Percentiles rank a stretch among this genome's conserved stretches.
These are phyloP conservation scores for Dynastes maya DNA, from an alignment of 2,888 invertebrate genomes.

Conservation along the genomic window DNA sequence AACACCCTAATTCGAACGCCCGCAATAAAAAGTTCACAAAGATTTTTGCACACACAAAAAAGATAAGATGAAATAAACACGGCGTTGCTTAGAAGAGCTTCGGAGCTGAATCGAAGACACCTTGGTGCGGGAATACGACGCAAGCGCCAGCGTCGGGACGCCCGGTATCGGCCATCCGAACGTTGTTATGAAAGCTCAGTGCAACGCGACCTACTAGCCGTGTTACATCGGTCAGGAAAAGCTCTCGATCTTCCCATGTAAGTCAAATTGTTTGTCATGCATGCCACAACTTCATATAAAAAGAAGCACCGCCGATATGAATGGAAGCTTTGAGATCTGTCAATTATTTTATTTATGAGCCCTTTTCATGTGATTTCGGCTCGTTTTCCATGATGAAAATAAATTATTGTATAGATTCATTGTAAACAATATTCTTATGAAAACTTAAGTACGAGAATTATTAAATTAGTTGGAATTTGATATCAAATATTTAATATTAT, in stretches of 20 bases:
- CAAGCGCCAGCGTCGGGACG: slow-evolving; percentile 56
- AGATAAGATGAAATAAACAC: slow-evolving; percentile 39
- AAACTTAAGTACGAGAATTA: too few species aligned
- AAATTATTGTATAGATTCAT: slow-evolving; percentile 1
- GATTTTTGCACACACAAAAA: slow-evolving; percentile 29
- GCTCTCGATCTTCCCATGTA: slow-evolving; percentile 54
- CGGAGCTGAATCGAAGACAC: slow-evolving; percentile 57
- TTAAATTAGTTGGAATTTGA: too few species aligned
- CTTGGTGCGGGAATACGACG: slow-evolving; percentile 56
- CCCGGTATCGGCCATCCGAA: slow-evolving; percentile 55
- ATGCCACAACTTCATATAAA: slow-evolving; percentile 40
- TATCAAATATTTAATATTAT: too few species aligned
- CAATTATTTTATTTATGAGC: slow-evolving; percentile 7
- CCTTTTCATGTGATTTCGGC: neutral
- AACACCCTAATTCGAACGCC: slow-evolving; percentile 7
- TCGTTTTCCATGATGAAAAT: neutral
- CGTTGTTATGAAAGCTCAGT: slow-evolving; percentile 55
- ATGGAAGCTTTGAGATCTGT: slow-evolving; percentile 21
- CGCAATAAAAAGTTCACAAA: slow-evolving; percentile 36
- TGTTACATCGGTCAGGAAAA: slow-evolving; percentile 53
- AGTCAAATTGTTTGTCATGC: slow-evolving; percentile 52
- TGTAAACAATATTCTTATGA: too few species aligned
- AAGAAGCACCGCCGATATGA: slow-evolving; percentile 28
- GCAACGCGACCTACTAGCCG: slow-evolving; percentile 54
- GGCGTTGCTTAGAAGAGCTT: slow-evolving; percentile 22